Conservation (phyloP, 2,888 invertebrate genomes). For the Oscheius sp. region DNA sequence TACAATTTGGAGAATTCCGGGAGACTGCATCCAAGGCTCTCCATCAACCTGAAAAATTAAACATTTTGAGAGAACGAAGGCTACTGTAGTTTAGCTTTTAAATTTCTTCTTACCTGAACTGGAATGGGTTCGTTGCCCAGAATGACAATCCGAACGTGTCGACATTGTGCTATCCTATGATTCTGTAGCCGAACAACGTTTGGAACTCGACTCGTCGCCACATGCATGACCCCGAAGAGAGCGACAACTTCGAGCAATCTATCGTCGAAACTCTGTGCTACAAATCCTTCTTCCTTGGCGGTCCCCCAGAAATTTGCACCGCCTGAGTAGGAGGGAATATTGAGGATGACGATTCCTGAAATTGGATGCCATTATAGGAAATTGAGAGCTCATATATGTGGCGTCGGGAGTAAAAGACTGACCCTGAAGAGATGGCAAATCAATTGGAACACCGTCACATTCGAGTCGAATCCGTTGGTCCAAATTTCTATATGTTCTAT, state of each 20-base stretch:
- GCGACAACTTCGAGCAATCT: constrained; percentile 92
- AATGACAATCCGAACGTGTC: constrained; percentile 93
- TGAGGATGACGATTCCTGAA: constrained; percentile 91
- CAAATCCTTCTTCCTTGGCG: constrained; percentile 75
- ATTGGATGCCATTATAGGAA: neutral
- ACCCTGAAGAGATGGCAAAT: constrained; percentile 89
- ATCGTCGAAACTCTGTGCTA: constrained; percentile 94
- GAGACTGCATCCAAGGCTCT: constrained; percentile 96
- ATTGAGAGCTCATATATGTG: neutral
- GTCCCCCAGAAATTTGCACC: constrained; percentile 97
- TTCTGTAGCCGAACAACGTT: constrained; percentile 89
- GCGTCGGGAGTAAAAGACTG: neutral
- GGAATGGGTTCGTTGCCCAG: constrained; percentile 87
- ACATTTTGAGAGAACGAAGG: neutral
- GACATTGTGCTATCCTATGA: constrained; percentile 79
- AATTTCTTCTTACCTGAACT: constrained; percentile 79
- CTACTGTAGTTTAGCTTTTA: neutral
- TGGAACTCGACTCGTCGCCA: constrained; percentile 85
- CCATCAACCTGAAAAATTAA: constrained; percentile 83
- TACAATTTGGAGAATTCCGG: constrained; percentile 91
- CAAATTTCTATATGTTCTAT: constrained; percentile 92
- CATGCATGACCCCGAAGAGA: constrained; percentile 95
- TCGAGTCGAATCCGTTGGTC: constrained; percentile 88
- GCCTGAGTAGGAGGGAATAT: constrained; percentile 97
- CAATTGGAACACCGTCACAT: constrained; percentile 94